Conservation (phyloP, 2,113 vertebrate species). For the Psittacara wagleri region DNA sequence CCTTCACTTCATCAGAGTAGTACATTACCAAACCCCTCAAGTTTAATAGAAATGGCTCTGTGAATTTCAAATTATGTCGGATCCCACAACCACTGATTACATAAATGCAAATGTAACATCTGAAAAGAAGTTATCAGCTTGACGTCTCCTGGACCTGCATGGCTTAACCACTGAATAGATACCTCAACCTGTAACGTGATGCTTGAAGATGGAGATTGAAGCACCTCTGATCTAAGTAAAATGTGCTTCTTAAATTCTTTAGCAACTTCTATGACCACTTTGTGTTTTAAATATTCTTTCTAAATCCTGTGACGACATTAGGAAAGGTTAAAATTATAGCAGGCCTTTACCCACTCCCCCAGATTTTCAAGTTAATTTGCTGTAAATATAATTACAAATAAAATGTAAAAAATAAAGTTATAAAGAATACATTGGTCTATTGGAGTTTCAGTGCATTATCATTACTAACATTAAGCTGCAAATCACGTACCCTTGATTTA, state of each 20-base stretch:
- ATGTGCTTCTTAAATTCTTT: neutral
- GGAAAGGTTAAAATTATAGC: neutral
- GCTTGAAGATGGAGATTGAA: neutral
- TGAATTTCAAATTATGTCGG: neutral
- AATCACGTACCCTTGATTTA: neutral
- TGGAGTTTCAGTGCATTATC: accelerated
- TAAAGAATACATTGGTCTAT: neutral
- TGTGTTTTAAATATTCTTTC: neutral
- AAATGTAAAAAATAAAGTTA: neutral
- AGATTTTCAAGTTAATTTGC: neutral
- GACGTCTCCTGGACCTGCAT: neutral
- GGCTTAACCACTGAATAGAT: neutral
- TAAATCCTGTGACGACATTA: neutral
- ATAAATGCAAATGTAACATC: neutral
- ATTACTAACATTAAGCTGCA: neutral
- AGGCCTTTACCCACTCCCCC: neutral
- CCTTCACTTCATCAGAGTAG: neutral
- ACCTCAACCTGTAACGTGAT: accelerated
- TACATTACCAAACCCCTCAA: neutral
- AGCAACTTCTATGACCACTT: neutral
- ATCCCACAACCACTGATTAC: accelerated
- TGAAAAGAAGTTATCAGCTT: neutral
- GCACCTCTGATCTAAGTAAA: neutral
- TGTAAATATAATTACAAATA: neutral
- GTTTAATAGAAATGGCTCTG: neutral